Evolutionary conservation across 1,140 invertebrate species (phyloP).

Genomic region (Solen grandis): DNA sequence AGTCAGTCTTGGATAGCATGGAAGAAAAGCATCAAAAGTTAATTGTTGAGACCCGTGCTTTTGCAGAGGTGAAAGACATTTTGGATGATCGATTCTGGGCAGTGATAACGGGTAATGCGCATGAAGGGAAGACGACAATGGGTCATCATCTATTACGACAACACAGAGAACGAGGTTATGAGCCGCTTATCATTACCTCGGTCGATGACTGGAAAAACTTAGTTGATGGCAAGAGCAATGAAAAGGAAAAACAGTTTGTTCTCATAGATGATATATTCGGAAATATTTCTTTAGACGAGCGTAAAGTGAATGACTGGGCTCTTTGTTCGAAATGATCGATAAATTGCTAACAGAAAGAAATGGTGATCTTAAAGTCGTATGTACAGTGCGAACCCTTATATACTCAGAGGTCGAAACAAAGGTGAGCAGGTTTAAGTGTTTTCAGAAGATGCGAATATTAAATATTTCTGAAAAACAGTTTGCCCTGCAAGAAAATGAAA

Average conservation of each 20-base stretch:
- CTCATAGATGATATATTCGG: slow-evolving; percentile 13
- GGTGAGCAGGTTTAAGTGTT: neutral
- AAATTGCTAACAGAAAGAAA: neutral
- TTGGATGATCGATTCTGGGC: neutral
- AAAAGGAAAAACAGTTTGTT: neutral
- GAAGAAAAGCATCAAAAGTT: neutral
- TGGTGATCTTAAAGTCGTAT: neutral
- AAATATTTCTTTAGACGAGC: neutral
- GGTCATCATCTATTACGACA: too few species aligned
- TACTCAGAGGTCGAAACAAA: neutral
- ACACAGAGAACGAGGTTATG: neutral
- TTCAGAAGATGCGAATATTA: neutral
- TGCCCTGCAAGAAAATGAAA: neutral
- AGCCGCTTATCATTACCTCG: neutral
- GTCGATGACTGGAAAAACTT: neutral
- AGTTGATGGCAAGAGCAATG: neutral
- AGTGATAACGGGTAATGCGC: neutral
- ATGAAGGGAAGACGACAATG: neutral
- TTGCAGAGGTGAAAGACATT: neutral
- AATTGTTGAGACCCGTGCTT: neutral
- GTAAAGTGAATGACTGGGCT: slow-evolving; percentile 1
- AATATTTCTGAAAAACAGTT: neutral
- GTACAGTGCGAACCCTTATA: neutral
- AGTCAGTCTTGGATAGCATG: too few species aligned
- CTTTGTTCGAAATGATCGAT: neutral